Base-by-base conservation (phyloP, 2,888 invertebrate genomes). In the Caenorhabditis drosophilae region DNA sequence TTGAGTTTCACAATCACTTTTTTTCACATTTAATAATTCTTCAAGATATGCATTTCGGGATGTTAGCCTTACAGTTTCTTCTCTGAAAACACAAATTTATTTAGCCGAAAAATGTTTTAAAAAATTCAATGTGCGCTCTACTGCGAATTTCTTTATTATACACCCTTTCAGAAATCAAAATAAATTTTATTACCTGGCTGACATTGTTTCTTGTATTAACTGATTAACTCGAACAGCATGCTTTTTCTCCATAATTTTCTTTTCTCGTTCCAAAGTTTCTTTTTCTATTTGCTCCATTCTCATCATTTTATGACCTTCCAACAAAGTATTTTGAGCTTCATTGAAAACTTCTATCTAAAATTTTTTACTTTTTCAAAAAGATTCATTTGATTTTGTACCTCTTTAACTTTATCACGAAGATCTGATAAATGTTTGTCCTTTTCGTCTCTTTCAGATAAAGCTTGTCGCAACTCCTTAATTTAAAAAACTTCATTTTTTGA, bases 351-450 rank as follows among this genome's bases (percentile, higher is more conserved):
- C 76, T 25, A 74, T 74, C 73, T 72, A 35, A 4, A 31, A 40
- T 49, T 12, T 11, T 9, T 12, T 57, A 26, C 1, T 40, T 44
- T 20, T 2, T 26, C 22, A 53, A 40, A 56, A 31, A 31, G 25
- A 38, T 31, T 23, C 20, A 15, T 42, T 40, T 12, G 20, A 22
- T 1, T 9, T 48, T 70, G 67, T 16, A 82, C 77, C 61, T 83
- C 81, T 45, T 78, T 75, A 12, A 83, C 64, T 45, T 78, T 67
- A n/a, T 77, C 78, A 16, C 83, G 57, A 53, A 83, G 60, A 54
- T 82, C 77, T 27, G 57, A 46, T 27, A 83, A 59, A 63, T 83
- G 81, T 36, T 68, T 63, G 36, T 82, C 81, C 53, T 81, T 82
- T 23, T 79, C 76, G 38, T 76, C 76, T 40, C 73, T 51, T 47